phyloP scores from a whole-genome alignment of 2,888 invertebrate species.

The Leucoma salicis region DNA sequence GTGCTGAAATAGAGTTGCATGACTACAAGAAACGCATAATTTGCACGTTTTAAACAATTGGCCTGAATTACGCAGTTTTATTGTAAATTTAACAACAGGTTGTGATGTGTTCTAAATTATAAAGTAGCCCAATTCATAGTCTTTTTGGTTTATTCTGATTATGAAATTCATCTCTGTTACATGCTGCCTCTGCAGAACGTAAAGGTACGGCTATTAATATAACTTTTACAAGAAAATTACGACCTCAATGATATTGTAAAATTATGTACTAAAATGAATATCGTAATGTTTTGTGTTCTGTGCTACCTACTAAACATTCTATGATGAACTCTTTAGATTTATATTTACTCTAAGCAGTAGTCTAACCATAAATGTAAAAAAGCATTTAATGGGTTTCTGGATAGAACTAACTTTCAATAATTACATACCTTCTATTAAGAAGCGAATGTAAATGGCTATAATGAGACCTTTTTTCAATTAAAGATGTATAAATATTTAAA shows the following conservation, averaged over 20 bases:
- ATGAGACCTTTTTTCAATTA: no score
- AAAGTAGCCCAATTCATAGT: neutral
- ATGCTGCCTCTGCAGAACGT: conserved; percentile 78
- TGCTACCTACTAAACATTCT: neutral
- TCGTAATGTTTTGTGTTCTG: neutral
- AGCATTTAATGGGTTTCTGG: no score
- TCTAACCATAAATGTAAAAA: no score
- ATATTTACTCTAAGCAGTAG: no score
- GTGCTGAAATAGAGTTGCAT: conserved; percentile 23
- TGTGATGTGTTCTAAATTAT: conserved; percentile 31
- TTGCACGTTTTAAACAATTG: conserved; percentile 37
- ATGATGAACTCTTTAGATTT: no score
- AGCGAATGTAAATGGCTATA: no score
- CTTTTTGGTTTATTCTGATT: conserved; percentile 55
- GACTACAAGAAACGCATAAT: conserved; percentile 31
- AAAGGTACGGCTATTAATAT: conserved; percentile 64
- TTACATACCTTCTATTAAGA: no score
- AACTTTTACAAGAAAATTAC: neutral
- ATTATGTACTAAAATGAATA: neutral
- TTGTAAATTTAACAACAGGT: conserved; percentile 40
- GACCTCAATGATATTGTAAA: neutral
- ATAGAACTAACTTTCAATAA: no score
- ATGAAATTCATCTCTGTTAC: conserved; percentile 74
- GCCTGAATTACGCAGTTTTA: conserved; percentile 35
- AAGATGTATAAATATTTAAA: no score